phyloP scores from a whole-genome alignment of 2,797 vertebrate genomes.

The Masticophis lateralis region DNA sequence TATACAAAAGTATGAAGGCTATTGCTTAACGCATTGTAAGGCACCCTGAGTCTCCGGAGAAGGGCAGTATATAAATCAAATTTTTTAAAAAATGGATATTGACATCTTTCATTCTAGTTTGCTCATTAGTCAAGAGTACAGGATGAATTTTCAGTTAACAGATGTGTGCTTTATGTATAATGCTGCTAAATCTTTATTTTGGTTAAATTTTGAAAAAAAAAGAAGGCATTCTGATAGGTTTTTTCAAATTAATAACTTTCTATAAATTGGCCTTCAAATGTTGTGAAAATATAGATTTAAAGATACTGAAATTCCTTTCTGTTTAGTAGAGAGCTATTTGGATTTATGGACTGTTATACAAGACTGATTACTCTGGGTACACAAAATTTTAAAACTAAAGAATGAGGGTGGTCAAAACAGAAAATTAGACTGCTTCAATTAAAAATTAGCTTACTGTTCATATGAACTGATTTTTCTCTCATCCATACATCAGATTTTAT shows the following conservation, averaged over 20 bases:
- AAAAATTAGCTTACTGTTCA: not conserved
- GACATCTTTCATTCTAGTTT: not conserved
- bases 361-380: not conserved
- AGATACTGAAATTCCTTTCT: not conserved
- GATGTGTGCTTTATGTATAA: not conserved
- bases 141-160: not conserved
- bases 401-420: not conserved
- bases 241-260: not conserved
- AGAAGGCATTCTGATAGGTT: not conserved
- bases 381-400: not conserved
- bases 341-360: not conserved
- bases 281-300: not conserved
- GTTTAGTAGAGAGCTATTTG: not conserved
- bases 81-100: not conserved
- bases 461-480: not conserved
- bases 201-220: not conserved
- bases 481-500: not conserved
- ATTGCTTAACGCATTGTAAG: no score
- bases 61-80: no score
- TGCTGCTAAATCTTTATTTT: not conserved
- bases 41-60: no score
- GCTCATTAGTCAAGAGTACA: not conserved
- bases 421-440: not conserved
- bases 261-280: not conserved
- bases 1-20: no score